Evolutionary conservation across 2,888 invertebrate species (phyloP), one percentile per base, ranked within the genome.

Genomic region (Harpagoxenus sublaevis): DNA sequence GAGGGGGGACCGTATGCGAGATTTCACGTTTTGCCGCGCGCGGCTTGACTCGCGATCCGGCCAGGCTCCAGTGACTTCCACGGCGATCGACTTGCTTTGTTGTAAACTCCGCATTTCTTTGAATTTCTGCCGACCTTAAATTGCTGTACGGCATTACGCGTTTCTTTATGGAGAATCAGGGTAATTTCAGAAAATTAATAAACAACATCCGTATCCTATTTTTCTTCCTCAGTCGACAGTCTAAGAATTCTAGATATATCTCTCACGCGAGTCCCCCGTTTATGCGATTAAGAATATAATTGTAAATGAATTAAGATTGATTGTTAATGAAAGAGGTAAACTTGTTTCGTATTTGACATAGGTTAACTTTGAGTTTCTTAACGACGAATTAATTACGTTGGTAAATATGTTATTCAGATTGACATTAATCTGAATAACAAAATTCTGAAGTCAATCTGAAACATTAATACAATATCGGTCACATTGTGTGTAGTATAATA

Each of bases 11-110:
- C 35, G n/a, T 15, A 85, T 35, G 18, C 35, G 57, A 60, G 78
- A 75, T 63, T 75, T 78, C 51, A 68, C 62, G 60, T 79, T 51
- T 60, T 39, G 60, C 70, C 70, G 60, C 60, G 70, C 60, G 45
- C 57, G 68, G 28, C 77, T n/a, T n/a, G 57, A 39, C 66, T 78
- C 79, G 79, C 70, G 60, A 60, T 68, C 70, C 3, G 31, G 66
- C 39, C 79, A 57, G 60, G 57, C 70, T 70, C 65, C 48, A 48
- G 45, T 66, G 68, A 35, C 28, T 66, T 55, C 31, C 68, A 55
- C 68, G 35, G 42, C n/a, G 35, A 66, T 45, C 53, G 68, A 78
- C 55, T 63, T 10, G 28, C 42, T 28, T 75, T 63, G 31, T 18
- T 39, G 39, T 35, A 10, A 60, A 18, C 3, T 63, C 23, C 15